A percentile compares a stretch with the other conserved stretches of the same genome.
Conservation (phyloP, 2,888 invertebrate genomes). For the Sphaerophoria taeniata region DNA sequence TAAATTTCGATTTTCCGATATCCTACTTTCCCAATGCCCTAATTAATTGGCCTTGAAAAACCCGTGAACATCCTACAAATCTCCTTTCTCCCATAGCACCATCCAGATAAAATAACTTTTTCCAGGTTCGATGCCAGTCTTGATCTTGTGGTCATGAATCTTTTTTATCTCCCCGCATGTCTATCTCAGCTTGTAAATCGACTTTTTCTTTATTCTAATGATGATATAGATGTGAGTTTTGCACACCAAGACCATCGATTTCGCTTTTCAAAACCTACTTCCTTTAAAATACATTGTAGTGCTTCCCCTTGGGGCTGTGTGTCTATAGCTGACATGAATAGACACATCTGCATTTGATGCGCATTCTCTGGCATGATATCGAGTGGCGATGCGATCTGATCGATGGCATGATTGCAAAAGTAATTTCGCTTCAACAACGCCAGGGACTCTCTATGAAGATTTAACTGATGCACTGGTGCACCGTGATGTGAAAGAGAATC, state of each 20-base stretch:
- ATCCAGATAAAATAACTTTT: conserved; percentile 22
- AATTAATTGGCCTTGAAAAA: conserved; percentile 56
- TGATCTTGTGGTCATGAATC: conserved; percentile 9
- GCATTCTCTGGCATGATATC: conserved; percentile 21
- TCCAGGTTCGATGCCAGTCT: conserved; percentile 15
- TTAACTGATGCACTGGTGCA: conserved; percentile 41
- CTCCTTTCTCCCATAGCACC: conserved; percentile 40
- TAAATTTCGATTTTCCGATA: conserved; percentile 15
- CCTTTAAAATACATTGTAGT: conserved; percentile 47
- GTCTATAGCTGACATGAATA: conserved; percentile 25
- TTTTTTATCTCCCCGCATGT: background rate
- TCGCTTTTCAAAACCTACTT: conserved; percentile 63
- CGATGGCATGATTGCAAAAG: conserved; percentile 59
- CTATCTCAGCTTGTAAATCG: conserved; percentile 12
- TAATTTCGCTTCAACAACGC: conserved; percentile 51
- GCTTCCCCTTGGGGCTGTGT: conserved; percentile 44
- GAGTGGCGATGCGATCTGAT: background rate
- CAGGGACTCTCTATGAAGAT: background rate
- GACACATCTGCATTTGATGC: conserved; percentile 39
- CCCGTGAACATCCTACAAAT: conserved; percentile 27
- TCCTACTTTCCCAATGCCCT: conserved; percentile 53
- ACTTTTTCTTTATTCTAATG: conserved; percentile 60
- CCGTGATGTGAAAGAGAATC: conserved; percentile 31
- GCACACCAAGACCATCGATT: conserved; percentile 65
- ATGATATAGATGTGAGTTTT: conserved; percentile 21